Conservation (phyloP, 1,140 invertebrate species). For the Drosophila ambigua region DNA sequence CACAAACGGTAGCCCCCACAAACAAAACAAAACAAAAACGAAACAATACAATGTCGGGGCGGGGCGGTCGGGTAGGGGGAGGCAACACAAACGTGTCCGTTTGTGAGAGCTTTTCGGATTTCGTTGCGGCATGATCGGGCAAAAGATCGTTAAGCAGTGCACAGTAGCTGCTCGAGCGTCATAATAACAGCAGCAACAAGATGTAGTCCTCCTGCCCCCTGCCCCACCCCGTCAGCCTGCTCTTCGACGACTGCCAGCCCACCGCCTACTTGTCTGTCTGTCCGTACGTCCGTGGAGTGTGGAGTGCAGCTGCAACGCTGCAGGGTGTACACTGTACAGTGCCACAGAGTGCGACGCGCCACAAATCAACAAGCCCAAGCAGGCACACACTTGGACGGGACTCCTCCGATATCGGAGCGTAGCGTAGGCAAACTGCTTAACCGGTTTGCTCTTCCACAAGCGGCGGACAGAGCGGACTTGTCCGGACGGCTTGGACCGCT, state of each 20-base stretch:
- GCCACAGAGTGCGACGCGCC: constrained; percentile 52
- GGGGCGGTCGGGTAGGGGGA: constrained; percentile 8
- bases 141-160: constrained; percentile 80
- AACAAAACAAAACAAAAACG: constrained; percentile 43
- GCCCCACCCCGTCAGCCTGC: not conserved
- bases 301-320: constrained; percentile 77
- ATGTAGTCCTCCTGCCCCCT: constrained; percentile 48
- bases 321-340: constrained; percentile 72
- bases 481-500: constrained; percentile 13
- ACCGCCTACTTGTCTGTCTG: constrained; percentile 43
- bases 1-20: constrained; percentile 71
- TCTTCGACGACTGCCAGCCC: not conserved
- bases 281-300: constrained; percentile 38
- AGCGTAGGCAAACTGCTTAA: constrained; percentile 39
- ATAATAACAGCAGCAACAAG: constrained; percentile 82
- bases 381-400: constrained; percentile 32
- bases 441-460: constrained; percentile 42
- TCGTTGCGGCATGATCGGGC: constrained; percentile 75
- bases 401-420: constrained; percentile 44
- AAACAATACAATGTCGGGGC: constrained; percentile 24
- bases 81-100: constrained; percentile 62
- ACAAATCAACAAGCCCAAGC: constrained; percentile 64
- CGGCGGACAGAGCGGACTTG: constrained; percentile 19
- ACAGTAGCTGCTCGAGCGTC: constrained; percentile 80
- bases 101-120: constrained; percentile 75